Evolutionary conservation across 2,888 invertebrate genomes (phyloP).

Genomic region (Drosophila histrio): DNA sequence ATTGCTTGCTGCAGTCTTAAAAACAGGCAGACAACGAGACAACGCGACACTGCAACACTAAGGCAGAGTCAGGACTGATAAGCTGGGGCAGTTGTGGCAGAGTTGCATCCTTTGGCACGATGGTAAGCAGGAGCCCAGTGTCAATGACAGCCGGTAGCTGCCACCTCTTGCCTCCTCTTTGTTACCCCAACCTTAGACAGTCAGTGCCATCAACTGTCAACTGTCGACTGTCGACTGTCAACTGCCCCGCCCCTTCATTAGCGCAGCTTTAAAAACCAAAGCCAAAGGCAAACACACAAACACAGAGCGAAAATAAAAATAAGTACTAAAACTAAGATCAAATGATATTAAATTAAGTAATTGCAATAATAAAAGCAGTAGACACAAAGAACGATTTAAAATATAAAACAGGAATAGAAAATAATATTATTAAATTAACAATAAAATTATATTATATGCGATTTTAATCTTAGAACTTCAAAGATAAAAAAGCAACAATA

Average conservation of each 20-base stretch:
- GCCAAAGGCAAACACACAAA: slow-evolving; percentile 24
- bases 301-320: no score
- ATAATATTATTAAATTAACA: no score
- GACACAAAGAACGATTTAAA: no score
- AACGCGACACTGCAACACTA: not conserved
- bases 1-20: slow-evolving; percentile 54
- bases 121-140: slow-evolving; percentile 33
- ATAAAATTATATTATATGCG: no score
- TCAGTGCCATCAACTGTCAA: slow-evolving; percentile 14
- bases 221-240: slow-evolving; percentile 41
- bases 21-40: slow-evolving; percentile 10
- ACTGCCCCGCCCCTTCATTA: slow-evolving; percentile 51
- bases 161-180: not conserved
- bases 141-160: slow-evolving; percentile 57
- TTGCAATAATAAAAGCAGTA: no score
- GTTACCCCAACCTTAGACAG: not conserved
- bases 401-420: no score
- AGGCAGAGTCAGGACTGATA: slow-evolving; percentile 27
- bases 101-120: slow-evolving; percentile 61
- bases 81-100: slow-evolving; percentile 8
- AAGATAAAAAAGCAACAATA: no score
- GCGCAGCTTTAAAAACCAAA: slow-evolving; percentile 48
- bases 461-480: no score
- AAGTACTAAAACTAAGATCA: no score
- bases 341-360: no score